phyloP scores from a whole-genome alignment of 2,888 invertebrate species.

The Pachliopta kotzebuea region DNA sequence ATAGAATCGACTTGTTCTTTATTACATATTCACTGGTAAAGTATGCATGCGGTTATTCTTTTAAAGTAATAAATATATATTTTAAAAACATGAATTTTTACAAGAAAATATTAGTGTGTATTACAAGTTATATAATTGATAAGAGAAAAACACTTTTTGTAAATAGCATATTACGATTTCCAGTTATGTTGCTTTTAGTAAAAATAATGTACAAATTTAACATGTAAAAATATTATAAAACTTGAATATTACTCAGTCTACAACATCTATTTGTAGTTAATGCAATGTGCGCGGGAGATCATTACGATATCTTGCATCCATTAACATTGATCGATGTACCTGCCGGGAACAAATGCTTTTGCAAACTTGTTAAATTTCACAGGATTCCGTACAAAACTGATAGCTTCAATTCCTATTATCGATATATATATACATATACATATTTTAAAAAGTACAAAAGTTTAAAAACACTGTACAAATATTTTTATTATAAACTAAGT shows the following conservation, averaged over 20 bases:
- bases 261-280: slow-evolving; percentile 23
- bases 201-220: background rate
- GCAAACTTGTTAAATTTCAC: slow-evolving; percentile 24
- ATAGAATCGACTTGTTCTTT: too few species aligned
- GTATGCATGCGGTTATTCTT: too few species aligned
- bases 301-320: slow-evolving; percentile 29
- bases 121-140: too few species aligned
- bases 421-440: too few species aligned
- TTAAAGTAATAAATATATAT: too few species aligned
- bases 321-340: slow-evolving; percentile 28
- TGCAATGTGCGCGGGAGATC: slow-evolving; percentile 28
- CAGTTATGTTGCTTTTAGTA: background rate
- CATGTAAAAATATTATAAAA: background rate
- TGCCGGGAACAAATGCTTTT: slow-evolving; percentile 24
- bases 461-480: too few species aligned
- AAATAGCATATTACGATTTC: background rate
- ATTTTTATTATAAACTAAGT: too few species aligned
- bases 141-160: background rate
- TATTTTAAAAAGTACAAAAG: too few species aligned
- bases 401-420: slow-evolving; percentile 1
- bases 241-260: slow-evolving; percentile 20
- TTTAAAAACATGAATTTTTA: too few species aligned
- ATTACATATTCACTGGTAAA: too few species aligned
- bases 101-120: too few species aligned
- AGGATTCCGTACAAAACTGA: slow-evolving; percentile 18